Base-by-base conservation (phyloP, 2,888 invertebrate genomes). In the Eupithecia centaureata region DNA sequence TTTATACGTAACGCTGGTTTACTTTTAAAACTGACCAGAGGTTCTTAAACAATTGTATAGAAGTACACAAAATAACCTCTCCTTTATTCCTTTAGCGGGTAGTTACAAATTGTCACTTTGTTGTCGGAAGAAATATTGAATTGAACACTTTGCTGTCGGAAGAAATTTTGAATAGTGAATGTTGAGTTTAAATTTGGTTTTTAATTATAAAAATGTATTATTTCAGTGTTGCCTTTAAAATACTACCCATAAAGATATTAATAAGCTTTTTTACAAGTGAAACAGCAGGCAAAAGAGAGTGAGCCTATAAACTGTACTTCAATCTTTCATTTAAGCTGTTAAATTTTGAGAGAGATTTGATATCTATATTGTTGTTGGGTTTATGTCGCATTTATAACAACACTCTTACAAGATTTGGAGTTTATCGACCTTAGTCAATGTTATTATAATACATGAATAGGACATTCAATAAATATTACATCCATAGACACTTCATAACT, bases 321-420 rank as follows among this genome's bases (percentile, higher is more conserved):
- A 70, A 73, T 72, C 67, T 70, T 64, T 68, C 65, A 63, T 68
- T 70, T 70, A 67, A 67, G 56, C 33, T 42, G 68, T 65, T 70
- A 66, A 68, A 65, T 61, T 73, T 68, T 51, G 64, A 64, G n/a
- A 56, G 52, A 54, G 63, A 47, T 66, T 61, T 68, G 66, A 54
- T 65, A 63, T 70, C 61, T 42, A 62, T 62, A 70, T 67, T 56
- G 61, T 56, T 67, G 61, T 57, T 54, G 51, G 15, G 63, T 68
- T 64, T 68, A 68, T 68, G 65, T 59, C 32, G 52, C 61, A 32
- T 56, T 68, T 61, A 8, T 30, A 57, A 47, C 18, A 30, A 33
- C 57, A 57, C 18, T 52, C 51, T 62, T 35, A 30, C 22, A 60
- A 51, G 60, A 32, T 67, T 61, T 63, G 47, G 30, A 54, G 54